These are phyloP conservation scores for Heliconius cydno DNA, from an alignment of 2,888 invertebrate species.

Conservation along the genomic window DNA sequence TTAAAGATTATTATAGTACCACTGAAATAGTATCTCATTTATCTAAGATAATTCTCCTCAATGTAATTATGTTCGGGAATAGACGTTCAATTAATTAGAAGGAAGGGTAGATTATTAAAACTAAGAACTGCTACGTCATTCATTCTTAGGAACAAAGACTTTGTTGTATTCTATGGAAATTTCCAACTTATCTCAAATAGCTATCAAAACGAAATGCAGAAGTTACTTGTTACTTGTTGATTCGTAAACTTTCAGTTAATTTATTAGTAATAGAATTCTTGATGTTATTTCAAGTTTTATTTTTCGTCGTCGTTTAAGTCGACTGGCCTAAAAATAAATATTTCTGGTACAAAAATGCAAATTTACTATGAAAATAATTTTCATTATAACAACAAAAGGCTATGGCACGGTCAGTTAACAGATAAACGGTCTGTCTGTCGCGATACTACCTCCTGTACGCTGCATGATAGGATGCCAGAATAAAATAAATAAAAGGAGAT, in stretches of 20 bases:
- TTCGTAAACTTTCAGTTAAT: slow-evolving; percentile 10
- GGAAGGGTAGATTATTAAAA: slow-evolving; percentile 41
- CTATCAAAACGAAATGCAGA: background rate
- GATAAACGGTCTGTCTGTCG: slow-evolving; percentile 14
- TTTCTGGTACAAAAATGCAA: background rate
- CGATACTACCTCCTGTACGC: background rate
- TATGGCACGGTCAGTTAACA: slow-evolving; percentile 3
- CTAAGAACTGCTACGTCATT: slow-evolving; percentile 26
- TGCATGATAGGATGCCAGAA: slow-evolving; percentile 13
- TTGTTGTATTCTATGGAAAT: slow-evolving; percentile 21
- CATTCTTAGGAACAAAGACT: slow-evolving; percentile 32
- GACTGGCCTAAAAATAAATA: no score
- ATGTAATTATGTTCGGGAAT: slow-evolving; percentile 21
- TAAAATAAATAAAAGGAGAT: slow-evolving; percentile 12
- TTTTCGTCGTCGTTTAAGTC: no score
- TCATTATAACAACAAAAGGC: slow-evolving; percentile 24
- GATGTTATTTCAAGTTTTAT: background rate
- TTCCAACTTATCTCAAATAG: slow-evolving; percentile 5
- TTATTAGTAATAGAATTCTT: slow-evolving; percentile 2
- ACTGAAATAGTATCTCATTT: background rate
- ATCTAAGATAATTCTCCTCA: slow-evolving; percentile 11
- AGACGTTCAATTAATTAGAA: slow-evolving; percentile 40
- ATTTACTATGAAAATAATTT: slow-evolving; percentile 18
- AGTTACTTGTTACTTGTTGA: slow-evolving; percentile 13
- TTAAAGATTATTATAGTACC: background rate